Conservation (phyloP, 2,113 vertebrate genomes). For the Chauna torquata region DNA sequence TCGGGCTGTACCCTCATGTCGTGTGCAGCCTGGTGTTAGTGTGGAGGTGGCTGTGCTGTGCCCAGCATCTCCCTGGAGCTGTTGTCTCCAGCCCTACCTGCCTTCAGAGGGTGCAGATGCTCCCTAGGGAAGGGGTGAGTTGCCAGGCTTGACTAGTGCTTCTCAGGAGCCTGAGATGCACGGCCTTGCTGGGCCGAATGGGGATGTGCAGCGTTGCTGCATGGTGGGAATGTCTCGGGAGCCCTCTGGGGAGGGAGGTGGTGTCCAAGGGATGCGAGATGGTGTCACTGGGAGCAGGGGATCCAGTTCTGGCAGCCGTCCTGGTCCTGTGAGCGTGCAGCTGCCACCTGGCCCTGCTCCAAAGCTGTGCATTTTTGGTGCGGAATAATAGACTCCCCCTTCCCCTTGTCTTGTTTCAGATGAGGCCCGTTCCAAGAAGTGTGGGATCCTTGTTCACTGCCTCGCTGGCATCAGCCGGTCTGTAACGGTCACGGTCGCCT, state of each 20-base stretch:
- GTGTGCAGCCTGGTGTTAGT: background rate
- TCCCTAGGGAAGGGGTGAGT: background rate
- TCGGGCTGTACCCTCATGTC: background rate
- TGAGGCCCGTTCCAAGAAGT: conserved; percentile 97
- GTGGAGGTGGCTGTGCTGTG: background rate
- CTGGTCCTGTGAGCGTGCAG: background rate
- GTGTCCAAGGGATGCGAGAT: background rate
- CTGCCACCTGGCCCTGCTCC: conserved; percentile 38
- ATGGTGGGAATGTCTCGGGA: background rate
- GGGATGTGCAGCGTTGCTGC: background rate
- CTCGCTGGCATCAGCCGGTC: conserved; percentile 98
- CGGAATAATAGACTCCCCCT: conserved; percentile 45
- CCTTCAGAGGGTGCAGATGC: background rate
- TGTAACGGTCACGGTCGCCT: conserved; percentile 97
- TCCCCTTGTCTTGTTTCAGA: conserved; percentile 82
- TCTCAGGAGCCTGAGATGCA: background rate
- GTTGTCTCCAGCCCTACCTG: background rate
- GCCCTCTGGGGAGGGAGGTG: background rate
- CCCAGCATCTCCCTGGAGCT: background rate
- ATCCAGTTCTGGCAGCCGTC: background rate
- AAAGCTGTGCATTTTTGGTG: background rate
- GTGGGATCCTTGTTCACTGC: conserved; percentile 97
- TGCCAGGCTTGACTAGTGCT: background rate
- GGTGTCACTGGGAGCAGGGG: background rate
- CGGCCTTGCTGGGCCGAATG: background rate